Evolutionary conservation across 2,888 invertebrate species (phyloP), one percentile per base, ranked within the genome.

Genomic region (Patella ulyssiponensis): DNA sequence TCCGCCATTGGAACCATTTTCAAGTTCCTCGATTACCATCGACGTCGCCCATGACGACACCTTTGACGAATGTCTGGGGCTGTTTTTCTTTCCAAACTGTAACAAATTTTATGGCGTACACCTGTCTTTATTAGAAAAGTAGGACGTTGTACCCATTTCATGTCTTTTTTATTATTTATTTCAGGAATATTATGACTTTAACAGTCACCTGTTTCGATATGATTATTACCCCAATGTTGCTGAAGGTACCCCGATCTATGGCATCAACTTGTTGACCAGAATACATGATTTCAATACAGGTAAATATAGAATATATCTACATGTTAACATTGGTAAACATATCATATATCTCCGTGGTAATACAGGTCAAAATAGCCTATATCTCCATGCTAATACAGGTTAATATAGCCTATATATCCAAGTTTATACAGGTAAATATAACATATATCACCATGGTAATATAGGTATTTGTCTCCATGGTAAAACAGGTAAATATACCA

Each of bases 261-360:
- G 85, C 0, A 69, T 74, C 1, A 79, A 80, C 69, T 74, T 77
- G 9, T 74, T 81, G 51, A 84, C 82, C 15, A 78, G 83, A 51
- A 78, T 87, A 4, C 87, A 87, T 52, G 87, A 87, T 73, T 87
- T 85, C 73, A 81, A 77, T 15, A 85, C 86, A 77, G 87, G 87
- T 85, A 77, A 56, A 75, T 20, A 14, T 17, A 64, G 0, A 3
- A n/a, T n/a, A 64, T 20, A 20, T n/a, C 20, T 33, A 4, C 33
- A 33, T 33, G 33, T 4, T 71, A 81, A 77, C 12, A 85, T 85
- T 77, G 86, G 86, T 85, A 77, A 56, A 75, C 17, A 14, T 17
- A 64, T 4, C n/a, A n/a, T n/a, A 64, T 20, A 20, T 17, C n/a
- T 27, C 1, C 1, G 2, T 27, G 27, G 27, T 71, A 81, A 77